phyloP scores from a whole-genome alignment of 2,797 vertebrate species.

The Coluber constrictor region DNA sequence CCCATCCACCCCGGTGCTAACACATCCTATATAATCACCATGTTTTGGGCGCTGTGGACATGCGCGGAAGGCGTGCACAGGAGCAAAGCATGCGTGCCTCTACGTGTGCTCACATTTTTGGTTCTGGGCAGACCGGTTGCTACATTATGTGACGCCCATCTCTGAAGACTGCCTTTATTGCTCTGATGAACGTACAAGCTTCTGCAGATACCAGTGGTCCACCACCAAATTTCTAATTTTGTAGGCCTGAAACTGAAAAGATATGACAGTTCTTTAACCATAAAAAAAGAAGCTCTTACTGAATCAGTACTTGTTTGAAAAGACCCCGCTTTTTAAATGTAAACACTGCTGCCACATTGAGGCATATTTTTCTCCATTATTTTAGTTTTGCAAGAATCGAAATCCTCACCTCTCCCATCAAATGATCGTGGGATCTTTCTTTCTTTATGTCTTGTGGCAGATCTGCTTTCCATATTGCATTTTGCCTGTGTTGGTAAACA shows the following conservation, averaged over 20 bases:
- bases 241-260: neutral
- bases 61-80: no score
- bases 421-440: neutral
- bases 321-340: neutral
- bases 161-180: neutral
- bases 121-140: no score
- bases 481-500: neutral
- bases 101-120: no score
- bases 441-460: neutral
- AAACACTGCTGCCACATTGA: neutral
- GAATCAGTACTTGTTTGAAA: neutral
- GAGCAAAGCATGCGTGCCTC: no score
- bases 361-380: neutral
- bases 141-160: no score
- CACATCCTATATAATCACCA: no score
- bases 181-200: neutral
- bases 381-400: slow-evolving; percentile 17
- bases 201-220: neutral
- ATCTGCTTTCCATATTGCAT: slow-evolving; percentile 21
- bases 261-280: neutral
- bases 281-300: neutral
- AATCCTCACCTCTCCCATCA: neutral
- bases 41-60: no score
- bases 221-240: neutral
- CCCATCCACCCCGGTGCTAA: no score